Conservation (phyloP, 53 echinoderm and acorn worm species). For the Patiria pectinifera region DNA sequence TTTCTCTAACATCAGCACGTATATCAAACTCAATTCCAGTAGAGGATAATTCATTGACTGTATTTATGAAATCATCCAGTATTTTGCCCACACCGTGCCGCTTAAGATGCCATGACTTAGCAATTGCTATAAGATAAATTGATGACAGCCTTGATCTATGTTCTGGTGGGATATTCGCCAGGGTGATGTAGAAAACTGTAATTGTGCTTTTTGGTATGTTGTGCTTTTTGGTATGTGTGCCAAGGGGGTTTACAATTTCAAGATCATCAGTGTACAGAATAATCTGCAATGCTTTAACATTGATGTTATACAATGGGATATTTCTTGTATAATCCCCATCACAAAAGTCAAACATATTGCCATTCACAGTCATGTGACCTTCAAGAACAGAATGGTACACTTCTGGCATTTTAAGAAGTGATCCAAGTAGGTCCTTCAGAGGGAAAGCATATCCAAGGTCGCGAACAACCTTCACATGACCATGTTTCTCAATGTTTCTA, state of each 20-base stretch:
- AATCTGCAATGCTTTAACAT: conserved; percentile 67
- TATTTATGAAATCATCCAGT: conserved; percentile 62
- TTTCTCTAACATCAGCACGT: conserved; percentile 34
- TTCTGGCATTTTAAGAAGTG: conserved; percentile 37
- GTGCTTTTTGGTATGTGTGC: conserved; percentile 69
- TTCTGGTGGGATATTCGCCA: conserved; percentile 72
- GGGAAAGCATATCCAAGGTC: conserved; percentile 30
- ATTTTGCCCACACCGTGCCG: conserved; percentile 6
- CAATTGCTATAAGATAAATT: conserved; percentile 70
- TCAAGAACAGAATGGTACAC: neutral
- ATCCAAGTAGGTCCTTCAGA: neutral
- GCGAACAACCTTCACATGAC: conserved; percentile 32
- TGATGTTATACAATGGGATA: conserved; percentile 49
- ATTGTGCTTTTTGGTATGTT: too few relatives aligned
- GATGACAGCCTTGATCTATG: conserved; percentile 65
- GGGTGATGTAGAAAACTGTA: conserved; percentile 63
- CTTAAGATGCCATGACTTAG: conserved; percentile 61
- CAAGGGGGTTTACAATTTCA: conserved; percentile 78
- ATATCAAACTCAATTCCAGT: conserved; percentile 62
- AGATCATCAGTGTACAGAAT: conserved; percentile 75
- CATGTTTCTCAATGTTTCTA: conserved; percentile 46
- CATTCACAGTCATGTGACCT: neutral
- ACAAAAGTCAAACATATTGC: conserved; percentile 25
- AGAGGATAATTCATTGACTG: conserved; percentile 56
- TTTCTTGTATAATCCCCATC: conserved; percentile 35